A percentile compares a stretch with the other conserved stretches of the same genome.
phyloP scores from a whole-genome alignment of 2,888 invertebrate species.

The Bunonema sp. region DNA sequence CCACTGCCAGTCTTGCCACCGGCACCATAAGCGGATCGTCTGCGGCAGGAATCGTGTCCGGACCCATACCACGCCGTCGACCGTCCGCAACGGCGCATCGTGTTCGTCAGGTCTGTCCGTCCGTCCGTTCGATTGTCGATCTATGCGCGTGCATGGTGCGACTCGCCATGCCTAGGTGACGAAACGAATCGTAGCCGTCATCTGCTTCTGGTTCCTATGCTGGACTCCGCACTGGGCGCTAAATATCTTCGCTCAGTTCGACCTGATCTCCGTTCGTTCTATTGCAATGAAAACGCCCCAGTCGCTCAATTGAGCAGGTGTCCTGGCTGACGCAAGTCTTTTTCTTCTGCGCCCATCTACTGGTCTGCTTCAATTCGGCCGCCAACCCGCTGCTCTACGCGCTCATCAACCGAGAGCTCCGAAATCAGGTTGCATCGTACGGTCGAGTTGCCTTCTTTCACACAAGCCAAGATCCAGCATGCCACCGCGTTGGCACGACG shows the following conservation, averaged over 20 bases:
- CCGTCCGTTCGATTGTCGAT: too few relatives aligned
- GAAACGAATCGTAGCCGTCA: conserved; percentile 35
- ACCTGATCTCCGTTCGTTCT: conserved; percentile 16
- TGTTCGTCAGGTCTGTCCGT: too few relatives aligned
- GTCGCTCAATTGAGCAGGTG: conserved; percentile 5
- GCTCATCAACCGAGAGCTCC: conserved; percentile 39
- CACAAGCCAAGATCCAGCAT: too few relatives aligned
- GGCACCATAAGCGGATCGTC: too few relatives aligned
- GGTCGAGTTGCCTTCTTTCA: too few relatives aligned
- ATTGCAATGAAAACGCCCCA: not conserved
- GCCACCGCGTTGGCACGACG: too few relatives aligned
- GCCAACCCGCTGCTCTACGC: conserved; percentile 42
- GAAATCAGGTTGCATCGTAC: too few relatives aligned
- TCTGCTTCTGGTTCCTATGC: conserved; percentile 39
- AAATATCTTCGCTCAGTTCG: conserved; percentile 33
- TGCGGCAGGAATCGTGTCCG: too few relatives aligned
- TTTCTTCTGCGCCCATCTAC: conserved; percentile 35
- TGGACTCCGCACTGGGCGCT: conserved; percentile 41
- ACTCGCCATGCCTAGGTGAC: conserved; percentile 35
- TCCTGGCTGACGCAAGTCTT: conserved; percentile 30
- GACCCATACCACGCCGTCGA: too few relatives aligned
- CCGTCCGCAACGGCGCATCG: too few relatives aligned
- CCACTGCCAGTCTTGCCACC: too few relatives aligned
- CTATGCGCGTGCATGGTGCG: too few relatives aligned
- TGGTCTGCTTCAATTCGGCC: conserved; percentile 42